Evolutionary conservation across 2,113 vertebrate species (phyloP).

Genomic region (Spermophilus dauricus): DNA sequence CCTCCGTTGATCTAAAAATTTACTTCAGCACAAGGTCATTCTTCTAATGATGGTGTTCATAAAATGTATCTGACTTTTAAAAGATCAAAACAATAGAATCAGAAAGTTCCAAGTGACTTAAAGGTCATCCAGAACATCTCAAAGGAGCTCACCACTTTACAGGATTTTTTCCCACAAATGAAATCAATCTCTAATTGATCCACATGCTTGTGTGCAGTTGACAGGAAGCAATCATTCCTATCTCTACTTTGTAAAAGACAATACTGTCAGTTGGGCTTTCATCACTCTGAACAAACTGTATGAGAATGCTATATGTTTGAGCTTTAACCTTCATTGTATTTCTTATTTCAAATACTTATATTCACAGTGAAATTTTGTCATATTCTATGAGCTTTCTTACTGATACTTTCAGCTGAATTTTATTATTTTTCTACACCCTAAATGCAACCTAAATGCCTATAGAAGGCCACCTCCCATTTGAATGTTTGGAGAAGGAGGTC

Average conservation of each 20-base stretch:
- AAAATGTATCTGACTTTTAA: neutral
- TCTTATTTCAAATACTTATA: conserved; percentile 4
- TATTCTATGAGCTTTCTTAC: neutral
- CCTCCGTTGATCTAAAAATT: neutral
- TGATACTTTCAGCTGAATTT: neutral
- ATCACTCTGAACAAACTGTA: neutral
- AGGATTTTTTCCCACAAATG: conserved; percentile 12
- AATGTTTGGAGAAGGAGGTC: neutral
- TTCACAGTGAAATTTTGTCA: neutral
- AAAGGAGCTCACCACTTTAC: conserved; percentile 1
- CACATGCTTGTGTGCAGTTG: conserved; percentile 29
- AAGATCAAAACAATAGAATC: neutral
- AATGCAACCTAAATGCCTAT: neutral
- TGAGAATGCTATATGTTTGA: neutral
- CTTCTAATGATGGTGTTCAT: neutral
- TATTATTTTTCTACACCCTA: neutral
- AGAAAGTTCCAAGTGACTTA: neutral
- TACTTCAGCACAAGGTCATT: neutral
- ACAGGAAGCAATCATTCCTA: conserved; percentile 55
- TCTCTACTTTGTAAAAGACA: conserved; percentile 13
- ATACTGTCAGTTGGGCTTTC: neutral
- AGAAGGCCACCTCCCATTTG: neutral
- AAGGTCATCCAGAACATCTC: conserved; percentile 56
- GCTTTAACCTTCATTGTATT: neutral
- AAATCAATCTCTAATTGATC: conserved; percentile 74